Conservation (phyloP, 2,888 invertebrate genomes). For the Amphipyra berbera region DNA sequence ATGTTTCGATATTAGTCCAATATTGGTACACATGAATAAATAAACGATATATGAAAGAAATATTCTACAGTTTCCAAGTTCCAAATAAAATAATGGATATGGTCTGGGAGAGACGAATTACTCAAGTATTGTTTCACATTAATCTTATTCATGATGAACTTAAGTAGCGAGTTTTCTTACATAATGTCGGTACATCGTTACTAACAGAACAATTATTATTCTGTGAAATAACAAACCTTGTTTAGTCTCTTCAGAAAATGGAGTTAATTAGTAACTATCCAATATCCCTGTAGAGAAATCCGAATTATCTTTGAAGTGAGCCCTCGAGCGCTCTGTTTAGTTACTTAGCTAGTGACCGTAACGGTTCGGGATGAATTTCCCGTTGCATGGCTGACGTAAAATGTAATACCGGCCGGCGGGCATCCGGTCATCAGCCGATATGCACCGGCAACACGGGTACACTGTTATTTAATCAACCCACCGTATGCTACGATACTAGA, state of each 20-base stretch:
- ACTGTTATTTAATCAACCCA: slow-evolving; percentile 68
- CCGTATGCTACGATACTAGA: slow-evolving; percentile 49
- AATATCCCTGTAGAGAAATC: slow-evolving; percentile 17
- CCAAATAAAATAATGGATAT: slow-evolving; percentile 5
- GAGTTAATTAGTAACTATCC: background rate
- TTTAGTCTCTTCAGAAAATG: no score
- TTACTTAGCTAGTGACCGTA: slow-evolving; percentile 47
- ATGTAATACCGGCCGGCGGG: slow-evolving; percentile 60
- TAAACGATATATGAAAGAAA: no score
- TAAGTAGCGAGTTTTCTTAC: background rate
- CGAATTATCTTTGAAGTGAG: slow-evolving; percentile 28
- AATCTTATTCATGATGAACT: slow-evolving; percentile 5
- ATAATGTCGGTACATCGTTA: no score
- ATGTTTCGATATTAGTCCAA: background rate
- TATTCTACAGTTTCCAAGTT: background rate
- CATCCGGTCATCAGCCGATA: slow-evolving; percentile 58
- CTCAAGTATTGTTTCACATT: background rate
- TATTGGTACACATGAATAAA: background rate
- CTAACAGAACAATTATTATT: no score
- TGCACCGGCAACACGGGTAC: slow-evolving; percentile 44
- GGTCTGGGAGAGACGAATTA: background rate
- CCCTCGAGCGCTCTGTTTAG: slow-evolving; percentile 20
- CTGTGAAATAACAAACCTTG: no score
- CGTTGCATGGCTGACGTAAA: slow-evolving; percentile 43
- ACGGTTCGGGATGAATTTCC: slow-evolving; percentile 30